A percentile compares a stretch with the other conserved stretches of the same genome.
These are phyloP conservation scores for Cotesia vestalis DNA, from an alignment of 1,140 invertebrate species.

Conservation along the genomic window DNA sequence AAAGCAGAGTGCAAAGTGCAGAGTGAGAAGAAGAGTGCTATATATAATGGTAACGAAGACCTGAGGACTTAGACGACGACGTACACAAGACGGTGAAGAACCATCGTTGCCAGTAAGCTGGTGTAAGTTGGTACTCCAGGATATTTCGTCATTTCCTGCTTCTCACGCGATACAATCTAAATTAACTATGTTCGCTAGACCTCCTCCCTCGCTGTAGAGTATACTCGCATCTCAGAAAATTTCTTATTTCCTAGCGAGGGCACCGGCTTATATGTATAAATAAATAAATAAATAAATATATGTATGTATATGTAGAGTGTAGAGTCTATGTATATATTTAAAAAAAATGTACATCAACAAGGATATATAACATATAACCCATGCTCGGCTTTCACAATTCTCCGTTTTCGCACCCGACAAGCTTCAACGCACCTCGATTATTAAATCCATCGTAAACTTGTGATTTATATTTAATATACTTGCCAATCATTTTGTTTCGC, in stretches of 20 bases:
- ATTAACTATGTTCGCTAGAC: conserved; percentile 67
- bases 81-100: conserved; percentile 9
- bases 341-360: background rate
- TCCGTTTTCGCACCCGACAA: conserved; percentile 5
- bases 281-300: background rate
- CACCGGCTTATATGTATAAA: conserved; percentile 36
- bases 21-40: background rate
- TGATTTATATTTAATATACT: conserved; percentile 14
- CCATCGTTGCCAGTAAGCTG: conserved; percentile 23
- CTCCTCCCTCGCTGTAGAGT: conserved; percentile 50
- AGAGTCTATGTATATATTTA: background rate
- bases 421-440: conserved; percentile 12
- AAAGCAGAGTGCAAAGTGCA: conserved; percentile 5
- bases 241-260: conserved; percentile 62
- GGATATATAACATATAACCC: background rate
- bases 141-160: conserved; percentile 68
- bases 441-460: conserved; percentile 1
- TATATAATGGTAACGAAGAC: too few species aligned
- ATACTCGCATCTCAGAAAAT: conserved; percentile 53
- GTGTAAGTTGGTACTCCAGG: conserved; percentile 65
- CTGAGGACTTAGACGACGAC: background rate
- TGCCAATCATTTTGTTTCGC: background rate
- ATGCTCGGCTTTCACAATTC: conserved; percentile 28
- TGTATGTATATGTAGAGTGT: background rate
- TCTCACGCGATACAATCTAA: conserved; percentile 69